Evolutionary conservation across 2,797 vertebrate genomes (phyloP).

Genomic region (Artibeus jamaicensis): DNA sequence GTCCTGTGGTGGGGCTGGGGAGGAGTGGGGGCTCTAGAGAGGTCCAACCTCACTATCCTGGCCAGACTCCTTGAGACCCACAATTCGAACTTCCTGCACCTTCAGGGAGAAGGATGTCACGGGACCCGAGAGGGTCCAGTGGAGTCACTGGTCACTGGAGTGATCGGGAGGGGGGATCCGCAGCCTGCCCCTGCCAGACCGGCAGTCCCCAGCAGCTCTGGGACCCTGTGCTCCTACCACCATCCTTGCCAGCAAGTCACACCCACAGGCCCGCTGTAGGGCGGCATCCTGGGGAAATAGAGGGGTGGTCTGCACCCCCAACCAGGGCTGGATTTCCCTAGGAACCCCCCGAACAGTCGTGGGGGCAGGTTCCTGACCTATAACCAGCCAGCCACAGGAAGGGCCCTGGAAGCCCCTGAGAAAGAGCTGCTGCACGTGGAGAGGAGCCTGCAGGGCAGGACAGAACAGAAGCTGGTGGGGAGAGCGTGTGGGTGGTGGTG

Average conservation of each 20-base stretch:
- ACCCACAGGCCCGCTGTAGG: no score
- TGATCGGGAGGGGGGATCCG: fast-evolving
- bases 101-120: background rate
- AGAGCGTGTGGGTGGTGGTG: background rate
- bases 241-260: background rate
- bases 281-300: background rate
- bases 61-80: background rate
- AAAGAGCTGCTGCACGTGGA: background rate
- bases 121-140: background rate
- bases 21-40: background rate
- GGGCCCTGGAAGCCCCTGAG: background rate
- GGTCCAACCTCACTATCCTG: background rate
- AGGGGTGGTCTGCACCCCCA: background rate
- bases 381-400: fast-evolving
- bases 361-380: no score
- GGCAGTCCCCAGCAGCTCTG: background rate
- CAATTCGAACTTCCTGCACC: background rate
- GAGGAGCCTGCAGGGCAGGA: background rate
- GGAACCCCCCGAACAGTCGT: background rate
- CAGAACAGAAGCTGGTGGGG: background rate
- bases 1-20: background rate
- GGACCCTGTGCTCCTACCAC: background rate
- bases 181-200: background rate
- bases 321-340: no score
- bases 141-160: no score